Evolutionary conservation across 2,113 vertebrate species (phyloP).

Genomic region (Xenopus tropicalis): DNA sequence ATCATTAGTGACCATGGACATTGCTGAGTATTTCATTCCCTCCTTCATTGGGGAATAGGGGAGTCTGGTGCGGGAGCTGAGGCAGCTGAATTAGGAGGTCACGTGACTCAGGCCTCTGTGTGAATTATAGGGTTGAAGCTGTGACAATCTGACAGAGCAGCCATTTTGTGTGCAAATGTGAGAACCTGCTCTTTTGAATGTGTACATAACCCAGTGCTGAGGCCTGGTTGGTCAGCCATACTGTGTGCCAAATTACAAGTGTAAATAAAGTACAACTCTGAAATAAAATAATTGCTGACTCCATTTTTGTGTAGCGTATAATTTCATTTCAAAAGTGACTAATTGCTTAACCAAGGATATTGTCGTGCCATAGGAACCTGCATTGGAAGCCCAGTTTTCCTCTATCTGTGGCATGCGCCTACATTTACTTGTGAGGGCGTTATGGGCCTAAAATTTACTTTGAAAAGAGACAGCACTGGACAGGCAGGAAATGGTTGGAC

Average conservation of each 20-base stretch:
- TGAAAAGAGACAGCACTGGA: no score
- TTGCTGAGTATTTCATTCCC: not conserved
- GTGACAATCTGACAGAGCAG: constrained; percentile 33
- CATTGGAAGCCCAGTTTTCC: no score
- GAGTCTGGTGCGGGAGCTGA: not conserved
- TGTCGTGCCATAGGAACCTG: no score
- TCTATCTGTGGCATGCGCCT: no score
- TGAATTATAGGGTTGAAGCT: constrained; percentile 6
- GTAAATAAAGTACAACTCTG: constrained; percentile 25
- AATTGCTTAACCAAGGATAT: no score
- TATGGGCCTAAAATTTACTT: no score
- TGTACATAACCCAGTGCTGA: constrained; percentile 19
- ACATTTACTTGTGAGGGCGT: no score
- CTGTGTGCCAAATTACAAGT: constrained; percentile 35
- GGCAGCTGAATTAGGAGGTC: not conserved
- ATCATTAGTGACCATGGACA: not conserved
- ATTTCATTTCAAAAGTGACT: no score
- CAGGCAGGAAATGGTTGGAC: no score
- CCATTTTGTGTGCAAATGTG: not conserved
- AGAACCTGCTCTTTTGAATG: constrained; percentile 12
- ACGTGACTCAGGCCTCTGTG: not conserved
- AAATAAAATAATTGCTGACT: no score
- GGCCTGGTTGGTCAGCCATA: constrained; percentile 12
- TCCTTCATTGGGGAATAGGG: not conserved
- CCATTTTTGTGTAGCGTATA: no score